phyloP scores from a whole-genome alignment of 1,140 invertebrate genomes.

The Drosophila sucinea region DNA sequence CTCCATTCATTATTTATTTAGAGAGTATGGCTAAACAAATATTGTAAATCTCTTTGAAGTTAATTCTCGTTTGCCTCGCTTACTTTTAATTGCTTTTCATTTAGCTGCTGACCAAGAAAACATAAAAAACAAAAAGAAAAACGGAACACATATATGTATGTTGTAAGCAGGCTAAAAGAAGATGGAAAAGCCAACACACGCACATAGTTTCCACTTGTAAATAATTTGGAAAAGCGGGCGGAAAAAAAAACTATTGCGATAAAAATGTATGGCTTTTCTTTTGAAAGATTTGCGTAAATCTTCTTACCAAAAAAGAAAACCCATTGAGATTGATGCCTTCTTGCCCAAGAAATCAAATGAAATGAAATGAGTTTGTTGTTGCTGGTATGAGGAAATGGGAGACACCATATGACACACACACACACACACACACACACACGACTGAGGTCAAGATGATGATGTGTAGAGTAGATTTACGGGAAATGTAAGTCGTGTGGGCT shows the following conservation, averaged over 20 bases:
- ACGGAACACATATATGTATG: slow-evolving; percentile 30
- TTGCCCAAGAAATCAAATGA: slow-evolving; percentile 42
- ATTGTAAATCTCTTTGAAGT: slow-evolving; percentile 71
- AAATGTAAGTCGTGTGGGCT: neutral
- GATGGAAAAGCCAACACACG: neutral
- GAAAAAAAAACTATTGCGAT: slow-evolving; percentile 6
- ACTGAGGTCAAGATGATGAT: slow-evolving; percentile 3
- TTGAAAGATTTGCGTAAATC: slow-evolving; percentile 23
- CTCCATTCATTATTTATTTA: slow-evolving; percentile 54
- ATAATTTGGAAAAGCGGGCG: slow-evolving; percentile 39
- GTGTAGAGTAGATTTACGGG: neutral
- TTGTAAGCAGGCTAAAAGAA: slow-evolving; percentile 42
- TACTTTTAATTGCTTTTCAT: slow-evolving; percentile 62
- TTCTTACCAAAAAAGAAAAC: slow-evolving; percentile 27
- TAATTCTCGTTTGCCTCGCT: slow-evolving; percentile 31
- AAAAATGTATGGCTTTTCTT: slow-evolving; percentile 8
- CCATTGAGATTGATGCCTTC: slow-evolving; percentile 65
- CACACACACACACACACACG: neutral
- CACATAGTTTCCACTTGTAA: slow-evolving; percentile 44
- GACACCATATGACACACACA: neutral
- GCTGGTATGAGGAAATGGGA: slow-evolving; percentile 33
- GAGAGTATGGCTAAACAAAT: slow-evolving; percentile 46
- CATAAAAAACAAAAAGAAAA: slow-evolving; percentile 30
- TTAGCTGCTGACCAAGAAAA: slow-evolving; percentile 37
- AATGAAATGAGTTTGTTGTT: slow-evolving; percentile 41